Evolutionary conservation across 2,113 vertebrate species (phyloP).

Genomic region (Grantiella picta): DNA sequence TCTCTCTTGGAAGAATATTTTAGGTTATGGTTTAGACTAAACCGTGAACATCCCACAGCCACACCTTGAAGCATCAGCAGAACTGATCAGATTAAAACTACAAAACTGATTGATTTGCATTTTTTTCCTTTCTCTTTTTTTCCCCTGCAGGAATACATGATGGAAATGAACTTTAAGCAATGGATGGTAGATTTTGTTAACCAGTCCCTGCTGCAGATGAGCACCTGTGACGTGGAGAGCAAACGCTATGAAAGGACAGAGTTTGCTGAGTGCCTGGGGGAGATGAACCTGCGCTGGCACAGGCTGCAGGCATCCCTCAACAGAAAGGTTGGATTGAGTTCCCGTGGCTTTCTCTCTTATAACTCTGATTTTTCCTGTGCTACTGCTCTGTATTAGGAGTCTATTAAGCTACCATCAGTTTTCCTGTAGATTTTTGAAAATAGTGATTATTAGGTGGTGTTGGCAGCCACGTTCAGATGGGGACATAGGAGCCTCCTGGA

Average conservation of each 20-base stretch:
- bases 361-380: background rate
- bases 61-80: background rate
- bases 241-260: conserved; percentile 77
- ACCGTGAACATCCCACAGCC: fast-evolving
- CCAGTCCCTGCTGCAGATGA: conserved; percentile 79
- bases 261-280: conserved; percentile 85
- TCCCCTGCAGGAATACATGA: conserved; percentile 71
- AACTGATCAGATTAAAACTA: background rate
- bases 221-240: conserved; percentile 74
- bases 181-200: conserved; percentile 83
- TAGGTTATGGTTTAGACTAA: background rate
- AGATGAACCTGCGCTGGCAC: conserved; percentile 81
- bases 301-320: conserved; percentile 70
- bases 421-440: background rate
- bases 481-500: background rate
- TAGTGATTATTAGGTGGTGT: background rate
- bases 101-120: background rate
- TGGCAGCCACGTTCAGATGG: background rate
- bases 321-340: conserved; percentile 72
- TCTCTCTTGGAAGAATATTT: background rate
- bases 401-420: background rate
- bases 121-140: background rate
- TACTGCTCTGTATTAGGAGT: background rate
- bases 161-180: conserved; percentile 80
- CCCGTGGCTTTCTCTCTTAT: background rate